These are phyloP conservation scores for Amphipyra berbera DNA, from an alignment of 2,888 invertebrate genomes.

Conservation along the genomic window DNA sequence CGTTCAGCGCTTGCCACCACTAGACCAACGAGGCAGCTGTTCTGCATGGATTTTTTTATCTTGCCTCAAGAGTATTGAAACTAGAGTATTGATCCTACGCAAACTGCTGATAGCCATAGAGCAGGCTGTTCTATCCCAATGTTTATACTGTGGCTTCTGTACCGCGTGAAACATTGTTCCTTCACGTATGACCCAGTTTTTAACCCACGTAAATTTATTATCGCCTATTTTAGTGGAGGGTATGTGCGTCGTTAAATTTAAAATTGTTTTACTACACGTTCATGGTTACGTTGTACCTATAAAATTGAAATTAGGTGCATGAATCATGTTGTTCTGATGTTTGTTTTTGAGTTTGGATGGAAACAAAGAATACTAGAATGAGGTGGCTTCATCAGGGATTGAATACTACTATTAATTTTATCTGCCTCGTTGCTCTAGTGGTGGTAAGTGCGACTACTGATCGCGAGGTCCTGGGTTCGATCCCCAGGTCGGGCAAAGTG, in stretches of 20 bases:
- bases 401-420: too few relatives aligned
- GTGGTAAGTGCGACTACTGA: too few relatives aligned
- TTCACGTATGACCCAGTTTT: constrained; percentile 75
- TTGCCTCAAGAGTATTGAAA: constrained; percentile 12
- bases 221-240: constrained; percentile 59
- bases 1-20: too few relatives aligned
- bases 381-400: too few relatives aligned
- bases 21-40: too few relatives aligned
- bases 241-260: constrained; percentile 62
- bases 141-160: constrained; percentile 66
- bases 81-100: constrained; percentile 19
- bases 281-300: constrained; percentile 42
- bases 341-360: constrained; percentile 6
- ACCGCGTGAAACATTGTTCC: constrained; percentile 67
- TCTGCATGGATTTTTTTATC: too few relatives aligned
- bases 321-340: constrained; percentile 21
- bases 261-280: constrained; percentile 56
- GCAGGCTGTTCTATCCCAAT: constrained; percentile 44
- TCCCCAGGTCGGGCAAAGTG: too few relatives aligned
- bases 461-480: too few relatives aligned
- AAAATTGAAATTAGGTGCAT: constrained; percentile 38
- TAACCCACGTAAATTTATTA: constrained; percentile 66
- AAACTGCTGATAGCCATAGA: constrained; percentile 37
- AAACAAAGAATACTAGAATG: not conserved
- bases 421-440: too few relatives aligned